Evolutionary conservation across 2,113 vertebrate species (phyloP), one percentile per base, ranked within the genome.

Genomic region (Mohoua ochrocephala): DNA sequence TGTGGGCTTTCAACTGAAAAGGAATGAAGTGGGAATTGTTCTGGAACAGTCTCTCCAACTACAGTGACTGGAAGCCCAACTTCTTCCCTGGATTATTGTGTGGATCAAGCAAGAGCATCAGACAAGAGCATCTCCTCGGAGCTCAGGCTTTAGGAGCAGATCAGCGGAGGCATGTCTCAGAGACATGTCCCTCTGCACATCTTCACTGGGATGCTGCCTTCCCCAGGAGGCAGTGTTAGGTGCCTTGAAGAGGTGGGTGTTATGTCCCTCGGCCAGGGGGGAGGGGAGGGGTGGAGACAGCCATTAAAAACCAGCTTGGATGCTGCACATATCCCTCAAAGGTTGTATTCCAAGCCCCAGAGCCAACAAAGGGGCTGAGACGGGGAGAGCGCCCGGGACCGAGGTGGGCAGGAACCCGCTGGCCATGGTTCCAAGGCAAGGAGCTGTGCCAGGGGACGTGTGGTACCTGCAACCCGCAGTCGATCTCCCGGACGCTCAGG

Each of bases 381-480:
- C 61, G 22, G 31, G 53, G 6, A 59, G 28, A 26, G 11, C 53
- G 13, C 15, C 42, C 65, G 16, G 24, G 45, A 8, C 12, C 3
- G 2, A 4, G 22, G 80, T 11, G 52, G 31, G 41, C 49, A 87
- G 50, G 21, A 35, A 23, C 33, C 31, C 0, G 0, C 8, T 6
- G 4, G 39, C 4, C 31, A 11, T 27, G 47, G 45, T 27, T 77
- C 39, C 41, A 28, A 37, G 73, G 45, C 50, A 23, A 70, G 47
- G 65, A 42, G 27, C 31, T 76, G 33, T 50, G 39, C 26, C 71
- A 41, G 30, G n/a, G 42, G 52, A 30, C 15, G 5, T 0, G 2
- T 9, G 1, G 56, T 98, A 99, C 99, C 99, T 98, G 98, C 27
- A 95, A 59, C 35, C 99, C 98, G 1, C 98, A 98, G 96, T 98